These are phyloP conservation scores for Eremophila alpestris DNA, from an alignment of 2,797 vertebrate species.

Conservation along the genomic window DNA sequence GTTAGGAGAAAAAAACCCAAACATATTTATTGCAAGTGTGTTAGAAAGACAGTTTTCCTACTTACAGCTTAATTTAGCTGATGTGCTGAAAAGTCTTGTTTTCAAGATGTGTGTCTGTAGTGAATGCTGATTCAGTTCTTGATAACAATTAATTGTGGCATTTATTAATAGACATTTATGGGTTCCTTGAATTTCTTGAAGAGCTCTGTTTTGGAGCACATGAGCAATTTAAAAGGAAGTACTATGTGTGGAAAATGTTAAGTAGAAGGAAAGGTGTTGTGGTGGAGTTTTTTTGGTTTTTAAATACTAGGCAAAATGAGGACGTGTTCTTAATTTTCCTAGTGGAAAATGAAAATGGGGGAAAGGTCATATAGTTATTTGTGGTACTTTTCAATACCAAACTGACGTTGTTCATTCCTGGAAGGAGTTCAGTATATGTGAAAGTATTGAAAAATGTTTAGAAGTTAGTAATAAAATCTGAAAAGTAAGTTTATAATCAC, in stretches of 20 bases:
- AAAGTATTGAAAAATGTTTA: not conserved
- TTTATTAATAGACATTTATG: not conserved
- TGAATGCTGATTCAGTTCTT: not conserved
- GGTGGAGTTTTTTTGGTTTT: not conserved
- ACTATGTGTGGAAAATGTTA: not conserved
- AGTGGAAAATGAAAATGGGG: not conserved
- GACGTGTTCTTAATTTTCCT: not conserved
- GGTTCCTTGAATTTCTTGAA: not conserved
- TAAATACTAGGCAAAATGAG: not conserved
- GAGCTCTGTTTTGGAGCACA: not conserved
- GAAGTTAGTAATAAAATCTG: not conserved
- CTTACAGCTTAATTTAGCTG: not conserved
- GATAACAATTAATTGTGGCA: not conserved
- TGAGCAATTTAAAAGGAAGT: not conserved
- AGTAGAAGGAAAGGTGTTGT: not conserved
- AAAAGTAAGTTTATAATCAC: not conserved
- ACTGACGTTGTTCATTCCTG: not conserved
- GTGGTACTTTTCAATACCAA: not conserved
- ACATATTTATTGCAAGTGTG: not conserved
- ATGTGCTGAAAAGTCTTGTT: not conserved
- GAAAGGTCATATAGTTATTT: not conserved
- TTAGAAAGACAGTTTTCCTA: accelerated
- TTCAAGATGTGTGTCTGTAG: not conserved
- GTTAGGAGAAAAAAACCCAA: accelerated
- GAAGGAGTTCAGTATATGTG: not conserved